Percentiles rank a stretch among this genome's conserved stretches.
Evolutionary conservation across 2,113 vertebrate species (phyloP).

Genomic region (Rhinoderma darwinii): DNA sequence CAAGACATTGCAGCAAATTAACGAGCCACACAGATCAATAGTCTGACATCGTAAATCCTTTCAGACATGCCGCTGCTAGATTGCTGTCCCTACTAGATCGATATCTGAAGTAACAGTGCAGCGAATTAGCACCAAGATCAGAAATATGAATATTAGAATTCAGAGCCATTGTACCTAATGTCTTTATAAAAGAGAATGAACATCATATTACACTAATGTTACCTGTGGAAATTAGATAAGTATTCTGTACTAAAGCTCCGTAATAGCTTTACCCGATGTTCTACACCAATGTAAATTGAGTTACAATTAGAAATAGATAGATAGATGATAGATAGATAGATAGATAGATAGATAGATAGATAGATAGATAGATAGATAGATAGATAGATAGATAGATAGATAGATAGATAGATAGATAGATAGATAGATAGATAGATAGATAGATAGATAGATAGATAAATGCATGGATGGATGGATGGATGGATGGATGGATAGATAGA

Average conservation of each 20-base stretch:
- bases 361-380: background rate
- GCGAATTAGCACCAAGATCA: constrained; percentile 4
- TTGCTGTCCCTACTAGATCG: constrained; percentile 55
- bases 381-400: background rate
- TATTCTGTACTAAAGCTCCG: background rate
- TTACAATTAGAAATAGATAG: background rate
- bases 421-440: no score
- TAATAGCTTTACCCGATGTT: background rate
- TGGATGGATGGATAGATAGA: no score
- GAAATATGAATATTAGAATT: constrained; percentile 23
- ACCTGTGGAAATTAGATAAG: background rate
- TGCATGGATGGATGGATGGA: no score
- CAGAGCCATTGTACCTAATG: background rate
- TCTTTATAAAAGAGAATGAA: background rate
- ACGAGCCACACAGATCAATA: constrained; percentile 56
- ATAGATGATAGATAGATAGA: no score
- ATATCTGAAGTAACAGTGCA: constrained; percentile 44
- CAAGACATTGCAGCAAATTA: constrained; percentile 57
- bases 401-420: no score
- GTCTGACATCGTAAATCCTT: constrained; percentile 55
- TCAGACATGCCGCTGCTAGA: constrained; percentile 55
- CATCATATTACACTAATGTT: background rate
- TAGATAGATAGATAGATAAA: no score
- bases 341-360: background rate
- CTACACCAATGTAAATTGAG: background rate